Percentiles rank a stretch among this genome's conserved stretches.
phyloP scores from a whole-genome alignment of 1,140 invertebrate genomes.

The Drosophila yakuba region DNA sequence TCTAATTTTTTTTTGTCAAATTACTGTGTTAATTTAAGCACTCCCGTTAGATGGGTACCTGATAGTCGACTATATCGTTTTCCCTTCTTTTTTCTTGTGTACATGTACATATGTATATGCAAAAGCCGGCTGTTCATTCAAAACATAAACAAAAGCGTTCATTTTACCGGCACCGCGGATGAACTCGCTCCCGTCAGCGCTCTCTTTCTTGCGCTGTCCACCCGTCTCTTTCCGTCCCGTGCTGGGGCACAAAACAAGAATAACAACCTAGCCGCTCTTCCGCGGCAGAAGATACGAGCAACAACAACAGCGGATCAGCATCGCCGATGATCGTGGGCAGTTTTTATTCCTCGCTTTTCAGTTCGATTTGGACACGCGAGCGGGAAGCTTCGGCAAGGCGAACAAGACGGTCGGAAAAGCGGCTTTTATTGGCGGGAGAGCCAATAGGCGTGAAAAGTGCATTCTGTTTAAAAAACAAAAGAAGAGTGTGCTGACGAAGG shows the following conservation, averaged over 20 bases:
- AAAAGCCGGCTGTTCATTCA: slow-evolving; percentile 39
- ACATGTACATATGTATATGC: not conserved
- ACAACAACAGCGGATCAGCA: slow-evolving; percentile 26
- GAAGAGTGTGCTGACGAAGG: slow-evolving; percentile 11
- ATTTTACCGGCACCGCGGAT: slow-evolving; percentile 60
- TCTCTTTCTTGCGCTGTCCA: slow-evolving; percentile 1
- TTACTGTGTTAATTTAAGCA: too few relatives aligned
- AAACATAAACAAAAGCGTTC: slow-evolving; percentile 74
- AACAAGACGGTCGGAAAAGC: slow-evolving; percentile 2
- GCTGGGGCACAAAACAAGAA: slow-evolving; percentile 47
- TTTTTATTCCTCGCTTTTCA: slow-evolving; percentile 28
- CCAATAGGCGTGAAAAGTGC: slow-evolving; percentile 28
- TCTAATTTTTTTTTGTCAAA: too few relatives aligned
- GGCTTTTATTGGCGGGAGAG: slow-evolving; percentile 16
- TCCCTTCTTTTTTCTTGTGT: not conserved
- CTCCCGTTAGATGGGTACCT: too few relatives aligned
- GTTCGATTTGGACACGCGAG: slow-evolving; percentile 52
- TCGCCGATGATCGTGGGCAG: slow-evolving; percentile 36
- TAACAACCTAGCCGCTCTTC: slow-evolving; percentile 13
- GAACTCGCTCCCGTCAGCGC: slow-evolving; percentile 6
- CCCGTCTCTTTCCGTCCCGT: slow-evolving; percentile 12
- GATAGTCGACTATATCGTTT: too few relatives aligned
- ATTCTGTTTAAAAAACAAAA: not conserved
- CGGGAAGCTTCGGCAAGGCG: slow-evolving; percentile 18
- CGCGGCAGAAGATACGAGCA: slow-evolving; percentile 2